These are phyloP conservation scores for Scortum barcoo DNA, from an alignment of 2,113 vertebrate species.

Conservation along the genomic window DNA sequence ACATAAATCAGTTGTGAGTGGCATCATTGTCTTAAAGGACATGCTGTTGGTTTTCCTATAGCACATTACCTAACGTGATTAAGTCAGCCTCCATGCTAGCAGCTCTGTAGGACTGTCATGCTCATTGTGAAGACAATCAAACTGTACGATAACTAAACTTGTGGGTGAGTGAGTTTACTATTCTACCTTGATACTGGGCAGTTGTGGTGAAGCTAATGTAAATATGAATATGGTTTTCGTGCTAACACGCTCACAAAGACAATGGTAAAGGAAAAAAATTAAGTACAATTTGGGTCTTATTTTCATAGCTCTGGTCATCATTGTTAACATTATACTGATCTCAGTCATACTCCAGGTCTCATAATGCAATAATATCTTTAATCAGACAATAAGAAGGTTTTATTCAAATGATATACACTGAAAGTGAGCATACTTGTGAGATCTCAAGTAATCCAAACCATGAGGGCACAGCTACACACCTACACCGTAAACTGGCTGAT, in stretches of 20 bases:
- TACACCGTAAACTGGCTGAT: too few relatives aligned
- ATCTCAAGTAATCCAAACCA: too few relatives aligned
- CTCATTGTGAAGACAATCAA: neutral
- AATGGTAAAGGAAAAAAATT: neutral
- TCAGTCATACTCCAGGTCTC: too few relatives aligned
- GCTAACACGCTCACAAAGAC: neutral
- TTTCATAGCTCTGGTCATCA: neutral
- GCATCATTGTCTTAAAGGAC: neutral
- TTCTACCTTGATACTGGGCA: neutral
- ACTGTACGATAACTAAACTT: neutral
- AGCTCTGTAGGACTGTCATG: neutral
- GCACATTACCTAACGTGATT: neutral
- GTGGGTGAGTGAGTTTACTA: neutral
- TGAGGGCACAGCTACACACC: too few relatives aligned
- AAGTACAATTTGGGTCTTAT: neutral
- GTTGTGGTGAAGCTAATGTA: neutral
- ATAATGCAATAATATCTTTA: neutral
- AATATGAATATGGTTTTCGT: too few relatives aligned
- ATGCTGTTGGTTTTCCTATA: neutral
- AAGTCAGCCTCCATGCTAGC: too few relatives aligned
- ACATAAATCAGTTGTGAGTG: neutral
- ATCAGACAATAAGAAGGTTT: neutral
- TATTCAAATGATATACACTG: too few relatives aligned
- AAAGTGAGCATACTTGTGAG: too few relatives aligned
- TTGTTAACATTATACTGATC: too few relatives aligned